These are phyloP conservation scores for Sorex fumeus DNA, from an alignment of 2,113 vertebrate species.

Conservation along the genomic window DNA sequence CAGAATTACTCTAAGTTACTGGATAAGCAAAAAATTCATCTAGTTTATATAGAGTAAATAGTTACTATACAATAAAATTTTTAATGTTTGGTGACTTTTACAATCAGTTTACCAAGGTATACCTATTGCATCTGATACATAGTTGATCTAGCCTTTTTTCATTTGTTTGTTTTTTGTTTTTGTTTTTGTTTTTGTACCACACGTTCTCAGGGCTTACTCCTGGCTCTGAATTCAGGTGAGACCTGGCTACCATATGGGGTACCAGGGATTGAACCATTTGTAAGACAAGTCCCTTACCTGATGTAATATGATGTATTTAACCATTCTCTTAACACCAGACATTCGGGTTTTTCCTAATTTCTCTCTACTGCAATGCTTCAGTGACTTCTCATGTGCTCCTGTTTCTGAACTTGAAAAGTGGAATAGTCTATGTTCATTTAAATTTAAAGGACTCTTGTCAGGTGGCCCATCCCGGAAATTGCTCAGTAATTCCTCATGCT, in stretches of 20 bases:
- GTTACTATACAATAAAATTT: too few relatives aligned
- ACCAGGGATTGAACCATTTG: too few relatives aligned
- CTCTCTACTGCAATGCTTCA: not conserved
- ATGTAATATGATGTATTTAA: not conserved
- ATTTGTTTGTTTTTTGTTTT: too few relatives aligned
- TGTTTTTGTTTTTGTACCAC: too few relatives aligned
- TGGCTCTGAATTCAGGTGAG: too few relatives aligned
- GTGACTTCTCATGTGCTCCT: not conserved
- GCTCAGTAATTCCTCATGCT: not conserved
- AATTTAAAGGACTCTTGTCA: conserved; percentile 22
- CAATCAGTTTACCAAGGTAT: conserved; percentile 3
- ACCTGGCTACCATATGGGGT: too few relatives aligned
- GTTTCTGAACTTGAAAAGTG: not conserved
- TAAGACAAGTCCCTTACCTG: too few relatives aligned
- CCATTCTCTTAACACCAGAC: not conserved
- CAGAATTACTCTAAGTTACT: not conserved
- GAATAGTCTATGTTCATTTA: conserved; percentile 8
- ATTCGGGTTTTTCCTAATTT: not conserved
- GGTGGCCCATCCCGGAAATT: not conserved
- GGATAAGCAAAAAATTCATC: not conserved
- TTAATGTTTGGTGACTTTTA: not conserved
- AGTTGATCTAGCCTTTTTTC: too few relatives aligned
- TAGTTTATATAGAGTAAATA: not conserved
- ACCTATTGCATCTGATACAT: not conserved
- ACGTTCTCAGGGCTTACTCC: too few relatives aligned